Evolutionary conservation across 1,140 invertebrate genomes (phyloP).

Genomic region (Radopholus similis): DNA sequence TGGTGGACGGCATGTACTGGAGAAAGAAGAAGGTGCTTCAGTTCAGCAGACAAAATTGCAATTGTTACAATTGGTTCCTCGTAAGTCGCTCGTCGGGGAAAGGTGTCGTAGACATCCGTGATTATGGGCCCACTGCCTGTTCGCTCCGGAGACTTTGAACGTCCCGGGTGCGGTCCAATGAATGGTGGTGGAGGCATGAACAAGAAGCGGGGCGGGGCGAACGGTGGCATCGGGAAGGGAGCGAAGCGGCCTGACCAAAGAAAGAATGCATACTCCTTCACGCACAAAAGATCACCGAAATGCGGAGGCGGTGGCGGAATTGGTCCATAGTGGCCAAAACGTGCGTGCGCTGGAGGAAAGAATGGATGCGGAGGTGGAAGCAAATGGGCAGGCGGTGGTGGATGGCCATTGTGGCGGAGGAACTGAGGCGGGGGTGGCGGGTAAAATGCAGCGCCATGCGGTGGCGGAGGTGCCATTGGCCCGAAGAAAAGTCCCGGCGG

Average conservation of each 20-base stretch:
- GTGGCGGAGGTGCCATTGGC: conserved; percentile 7
- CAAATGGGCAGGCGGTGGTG: conserved; percentile 13
- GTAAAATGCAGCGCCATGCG: conserved; percentile 13
- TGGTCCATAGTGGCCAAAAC: not conserved
- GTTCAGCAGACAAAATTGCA: not conserved
- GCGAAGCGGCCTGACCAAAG: not conserved
- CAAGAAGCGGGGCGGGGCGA: conserved; percentile 19
- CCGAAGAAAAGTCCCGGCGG: conserved; percentile 25
- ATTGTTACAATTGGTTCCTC: conserved; percentile 50
- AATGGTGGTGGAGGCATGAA: conserved; percentile 41
- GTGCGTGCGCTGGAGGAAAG: conserved; percentile 20
- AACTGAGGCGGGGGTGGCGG: conserved; percentile 22
- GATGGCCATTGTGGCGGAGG: conserved; percentile 25
- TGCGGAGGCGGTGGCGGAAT: conserved; percentile 34
- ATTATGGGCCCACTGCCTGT: conserved; percentile 49
- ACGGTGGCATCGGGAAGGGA: conserved; percentile 20
- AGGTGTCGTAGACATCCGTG: conserved; percentile 58
- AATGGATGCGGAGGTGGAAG: conserved; percentile 18
- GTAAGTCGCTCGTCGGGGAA: conserved; percentile 44
- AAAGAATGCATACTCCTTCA: not conserved
- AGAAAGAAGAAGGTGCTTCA: not conserved
- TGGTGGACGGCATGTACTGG: conserved; percentile 46
- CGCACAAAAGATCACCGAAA: conserved; percentile 4
- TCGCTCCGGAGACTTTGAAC: conserved; percentile 9
- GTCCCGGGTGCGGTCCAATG: conserved; percentile 27